A percentile compares a stretch with the other conserved stretches of the same genome.
Conservation (phyloP, 2,113 vertebrate genomes). For the Myotis lucifugus region DNA sequence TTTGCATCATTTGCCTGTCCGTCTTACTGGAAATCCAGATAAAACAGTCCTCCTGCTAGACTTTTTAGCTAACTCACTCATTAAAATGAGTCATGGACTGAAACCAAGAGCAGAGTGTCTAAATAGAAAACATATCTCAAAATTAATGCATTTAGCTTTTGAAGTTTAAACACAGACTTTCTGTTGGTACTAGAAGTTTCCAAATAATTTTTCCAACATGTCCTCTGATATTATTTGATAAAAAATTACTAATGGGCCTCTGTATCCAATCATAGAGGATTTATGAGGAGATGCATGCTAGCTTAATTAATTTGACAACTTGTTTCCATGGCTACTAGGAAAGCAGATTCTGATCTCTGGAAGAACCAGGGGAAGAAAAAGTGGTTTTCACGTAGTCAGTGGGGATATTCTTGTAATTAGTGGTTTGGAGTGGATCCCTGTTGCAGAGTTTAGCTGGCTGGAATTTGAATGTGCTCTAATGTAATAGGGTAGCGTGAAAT, state of each 20-base stretch:
- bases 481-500: background rate
- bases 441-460: background rate
- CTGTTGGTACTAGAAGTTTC: background rate
- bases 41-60: background rate
- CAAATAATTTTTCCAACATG: background rate
- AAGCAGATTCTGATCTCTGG: background rate
- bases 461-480: background rate
- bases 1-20: background rate
- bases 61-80: background rate
- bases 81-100: background rate
- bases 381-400: background rate
- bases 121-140: background rate
- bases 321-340: background rate
- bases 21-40: background rate
- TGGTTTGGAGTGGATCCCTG: background rate
- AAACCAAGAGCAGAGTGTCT: background rate
- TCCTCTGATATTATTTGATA: background rate
- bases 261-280: background rate
- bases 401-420: background rate
- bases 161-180: background rate
- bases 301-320: background rate
- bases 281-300: background rate
- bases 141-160: slow-evolving; percentile 1
- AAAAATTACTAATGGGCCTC: background rate
- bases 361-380: background rate